Base-by-base conservation (phyloP, 2,888 invertebrate genomes). In the Drosophila sordidapex region DNA sequence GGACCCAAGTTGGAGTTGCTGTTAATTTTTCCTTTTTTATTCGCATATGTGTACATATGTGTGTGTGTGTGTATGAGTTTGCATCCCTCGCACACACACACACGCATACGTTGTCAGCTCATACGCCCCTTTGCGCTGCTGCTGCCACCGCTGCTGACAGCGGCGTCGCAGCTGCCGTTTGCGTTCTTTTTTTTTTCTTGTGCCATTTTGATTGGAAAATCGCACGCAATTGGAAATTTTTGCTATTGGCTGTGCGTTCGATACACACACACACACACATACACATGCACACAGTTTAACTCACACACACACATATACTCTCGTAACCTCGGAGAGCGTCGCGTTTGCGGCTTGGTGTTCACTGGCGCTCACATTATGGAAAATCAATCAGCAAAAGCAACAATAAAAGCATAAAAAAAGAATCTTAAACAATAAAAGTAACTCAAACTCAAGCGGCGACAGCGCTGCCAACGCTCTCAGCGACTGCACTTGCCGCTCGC, bases 201-300 rank as follows among this genome's bases (percentile, higher is more conserved):
- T 85, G 82, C 85, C 86, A 75, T 90, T 86, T 90, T 87, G 87
- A 87, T 87, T 87, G 87, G 90, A 90, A 87, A 87, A 90, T 90
- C 85, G 85, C 86, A 89, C 88, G 88, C 88, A 85, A 85, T 89
- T 87, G 88, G 78, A 85, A 89, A 85, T 89, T 85, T 85, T 85
- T 85, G 85, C 85, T 83, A 85, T 89, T 85, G 90, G 85, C 90
- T 86, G 78, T 83, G 81, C 83, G 90, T 85, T 89, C 88, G 74
- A 89, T 85, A 86, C 86, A 67, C 82, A 29, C 79, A 68, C 64
- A 79, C 73, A 70, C 25, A 27, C 53, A 57, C 60, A 57, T 35
- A 25, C 10, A 46, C 57, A 63, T 36, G 56, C 46, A 35, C 18
- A 31, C 29, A 49, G 13, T 31, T 18, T 59, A 59, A 35, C 57